Evolutionary conservation across 2,113 vertebrate species (phyloP).

Genomic region (Pontoporia blainvillei): DNA sequence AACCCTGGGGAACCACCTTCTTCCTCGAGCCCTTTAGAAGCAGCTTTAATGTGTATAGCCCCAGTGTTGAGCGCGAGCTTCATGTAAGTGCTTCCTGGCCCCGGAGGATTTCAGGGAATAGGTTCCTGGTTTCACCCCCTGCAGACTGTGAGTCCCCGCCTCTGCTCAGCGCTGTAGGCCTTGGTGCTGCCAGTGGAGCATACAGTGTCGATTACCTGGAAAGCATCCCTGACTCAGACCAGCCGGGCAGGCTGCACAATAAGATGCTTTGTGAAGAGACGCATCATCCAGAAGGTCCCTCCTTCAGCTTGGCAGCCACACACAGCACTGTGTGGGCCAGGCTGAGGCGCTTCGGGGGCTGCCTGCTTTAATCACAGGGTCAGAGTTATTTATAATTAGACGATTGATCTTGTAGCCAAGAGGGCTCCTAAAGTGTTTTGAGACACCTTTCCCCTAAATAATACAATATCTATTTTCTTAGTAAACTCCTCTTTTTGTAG

Average conservation of each 20-base stretch:
- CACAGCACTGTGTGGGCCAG: neutral
- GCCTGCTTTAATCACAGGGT: slow-evolving; percentile 11
- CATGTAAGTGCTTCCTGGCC: neutral
- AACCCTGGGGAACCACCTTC: neutral
- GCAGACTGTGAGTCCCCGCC: neutral
- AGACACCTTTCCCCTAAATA: slow-evolving; percentile 34
- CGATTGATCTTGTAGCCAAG: neutral
- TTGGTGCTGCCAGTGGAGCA: neutral
- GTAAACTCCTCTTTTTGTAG: slow-evolving; percentile 46
- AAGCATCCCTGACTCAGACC: neutral
- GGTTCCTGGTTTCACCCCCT: neutral
- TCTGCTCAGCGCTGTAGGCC: neutral
- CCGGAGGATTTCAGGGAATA: neutral
- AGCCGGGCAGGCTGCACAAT: neutral
- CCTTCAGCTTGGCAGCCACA: neutral
- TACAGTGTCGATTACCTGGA: neutral
- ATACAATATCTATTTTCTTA: neutral
- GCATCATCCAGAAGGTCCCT: neutral
- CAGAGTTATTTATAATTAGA: slow-evolving; percentile 31
- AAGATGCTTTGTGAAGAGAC: neutral
- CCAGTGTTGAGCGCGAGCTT: neutral
- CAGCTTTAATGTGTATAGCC: neutral
- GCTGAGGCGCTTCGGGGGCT: neutral
- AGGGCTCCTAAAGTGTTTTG: neutral
- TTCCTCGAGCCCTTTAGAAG: slow-evolving; percentile 18